Conservation (phyloP, 2,113 vertebrate species). For the Chloebia gouldiae region DNA sequence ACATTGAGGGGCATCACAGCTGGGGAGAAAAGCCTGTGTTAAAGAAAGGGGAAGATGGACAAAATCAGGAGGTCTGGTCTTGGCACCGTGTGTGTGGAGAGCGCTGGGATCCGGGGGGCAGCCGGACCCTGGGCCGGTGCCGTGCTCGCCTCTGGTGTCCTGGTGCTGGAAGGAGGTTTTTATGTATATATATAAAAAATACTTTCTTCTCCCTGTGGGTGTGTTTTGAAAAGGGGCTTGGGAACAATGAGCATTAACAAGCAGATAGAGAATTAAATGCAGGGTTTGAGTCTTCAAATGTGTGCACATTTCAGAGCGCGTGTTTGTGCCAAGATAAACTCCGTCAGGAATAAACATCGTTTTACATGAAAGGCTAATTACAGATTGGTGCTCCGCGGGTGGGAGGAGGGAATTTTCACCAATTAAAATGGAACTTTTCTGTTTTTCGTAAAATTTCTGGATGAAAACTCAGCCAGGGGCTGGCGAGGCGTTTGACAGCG, state of each 20-base stretch:
- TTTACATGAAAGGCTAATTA: conserved; percentile 64
- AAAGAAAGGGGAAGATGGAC: not conserved
- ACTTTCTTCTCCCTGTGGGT: conserved; percentile 37
- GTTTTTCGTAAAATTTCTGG: not conserved
- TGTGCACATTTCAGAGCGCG: conserved; percentile 29
- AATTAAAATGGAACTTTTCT: conserved; percentile 50
- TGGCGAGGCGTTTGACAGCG: not conserved
- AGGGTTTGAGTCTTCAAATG: conserved; percentile 50
- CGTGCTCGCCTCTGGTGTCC: not conserved
- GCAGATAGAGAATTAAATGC: conserved; percentile 56
- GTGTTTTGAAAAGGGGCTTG: conserved; percentile 58
- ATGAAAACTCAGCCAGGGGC: not conserved
- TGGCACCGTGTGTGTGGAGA: not conserved
- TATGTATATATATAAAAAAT: not conserved
- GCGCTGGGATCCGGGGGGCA: fast-evolving
- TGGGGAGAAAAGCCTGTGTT: not conserved
- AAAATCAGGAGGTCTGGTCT: not conserved
- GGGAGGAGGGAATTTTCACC: conserved; percentile 59
- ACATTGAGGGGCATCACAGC: not conserved
- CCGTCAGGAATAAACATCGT: conserved; percentile 60
- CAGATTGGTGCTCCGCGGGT: conserved; percentile 30
- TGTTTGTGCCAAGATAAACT: conserved; percentile 59
- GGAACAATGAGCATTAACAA: conserved; percentile 59
- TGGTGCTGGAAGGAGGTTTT: not conserved
- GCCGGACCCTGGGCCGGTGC: fast-evolving